These are phyloP conservation scores for Umimayanthus chanpuru DNA, from an alignment of 92 coral and sea anemone genomes.

Conservation along the genomic window DNA sequence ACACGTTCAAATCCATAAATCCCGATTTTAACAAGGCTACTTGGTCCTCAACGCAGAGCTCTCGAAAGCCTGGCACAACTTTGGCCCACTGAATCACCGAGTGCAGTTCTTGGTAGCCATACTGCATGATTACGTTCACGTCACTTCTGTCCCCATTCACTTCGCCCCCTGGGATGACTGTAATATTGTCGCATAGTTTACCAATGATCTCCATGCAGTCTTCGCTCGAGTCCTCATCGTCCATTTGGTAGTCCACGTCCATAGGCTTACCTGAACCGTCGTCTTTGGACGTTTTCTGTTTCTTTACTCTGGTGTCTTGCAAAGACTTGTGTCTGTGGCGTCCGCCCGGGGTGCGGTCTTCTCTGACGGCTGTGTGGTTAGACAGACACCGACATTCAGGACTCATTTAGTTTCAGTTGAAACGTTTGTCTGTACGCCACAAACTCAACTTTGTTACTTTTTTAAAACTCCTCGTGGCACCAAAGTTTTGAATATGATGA, in stretches of 20 bases:
- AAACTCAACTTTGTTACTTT: no score
- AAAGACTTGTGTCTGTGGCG: conserved; percentile 93
- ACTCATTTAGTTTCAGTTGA: not conserved
- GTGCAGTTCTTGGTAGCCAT: conserved; percentile 85
- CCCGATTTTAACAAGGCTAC: conserved; percentile 82
- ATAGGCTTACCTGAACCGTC: conserved; percentile 45
- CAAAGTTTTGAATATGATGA: no score
- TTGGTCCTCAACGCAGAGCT: conserved; percentile 81
- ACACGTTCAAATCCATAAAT: conserved; percentile 93
- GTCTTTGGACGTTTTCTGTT: conserved; percentile 56
- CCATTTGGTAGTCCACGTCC: conserved; percentile 35
- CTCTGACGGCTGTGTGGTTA: conserved; percentile 78
- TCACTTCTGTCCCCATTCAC: conserved; percentile 42
- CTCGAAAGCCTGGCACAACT: conserved; percentile 90
- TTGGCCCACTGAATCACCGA: conserved; percentile 90
- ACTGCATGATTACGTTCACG: conserved; percentile 72
- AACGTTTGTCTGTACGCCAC: not conserved
- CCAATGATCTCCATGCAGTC: conserved; percentile 75
- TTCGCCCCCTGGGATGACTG: conserved; percentile 57
- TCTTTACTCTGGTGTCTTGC: conserved; percentile 83
- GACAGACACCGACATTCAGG: no score
- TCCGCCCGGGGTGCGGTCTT: conserved; percentile 96
- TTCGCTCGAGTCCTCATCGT: conserved; percentile 42
- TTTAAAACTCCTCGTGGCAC: no score
- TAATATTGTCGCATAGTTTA: conserved; percentile 55